Evolutionary conservation across 2,888 invertebrate species (phyloP), one percentile per base, ranked within the genome.

Genomic region (Cyaniris semiargus): DNA sequence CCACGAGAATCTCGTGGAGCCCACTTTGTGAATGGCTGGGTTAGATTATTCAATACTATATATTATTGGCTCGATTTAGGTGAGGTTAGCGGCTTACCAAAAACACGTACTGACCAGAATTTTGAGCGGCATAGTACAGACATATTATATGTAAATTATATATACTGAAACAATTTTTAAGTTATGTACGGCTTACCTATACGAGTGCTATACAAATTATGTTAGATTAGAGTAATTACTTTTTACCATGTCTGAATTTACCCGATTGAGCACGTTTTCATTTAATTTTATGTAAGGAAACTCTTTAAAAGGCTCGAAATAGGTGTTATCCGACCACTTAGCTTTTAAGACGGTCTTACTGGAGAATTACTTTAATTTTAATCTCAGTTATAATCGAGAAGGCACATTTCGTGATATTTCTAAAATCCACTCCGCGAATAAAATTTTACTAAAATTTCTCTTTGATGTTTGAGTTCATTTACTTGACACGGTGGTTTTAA

Each of bases 401-500:
- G 66, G 27, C 6, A 58, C 21, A 13, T 60, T 66, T 27, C 27
- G 27, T 15, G 27, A 27, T 27, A 66, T 66, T 66, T 15, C 27
- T 31, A 18, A 66, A 66, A 66, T 31, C 31, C 27, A 31, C 66
- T 66, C 5, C 4, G 60, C 4, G 13, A 27, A 13, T 66, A 31
- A 66, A 23, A 13, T 58, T n/a, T 58, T 23, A 60, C 13, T 60
- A 10, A 66, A 66, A 66, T 27, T 1, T 58, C 21, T 15, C 66
- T 66, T 66, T 66, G 66, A 66, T 66, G 27, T 66, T 60, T 66
- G 66, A 66, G 66, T 66, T 66, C 27, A 31, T 66, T 66, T 27
- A 6, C 66, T 60, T 66, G 31, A 27, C 27, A 31, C 66, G 18
- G 15, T 31, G 27, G 66, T 31, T 27, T 27, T 66, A 31, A 66